Percentiles rank a stretch among this genome's conserved stretches.
Conservation (phyloP, 2,113 vertebrate species). For the Oreochromis spilurus region DNA sequence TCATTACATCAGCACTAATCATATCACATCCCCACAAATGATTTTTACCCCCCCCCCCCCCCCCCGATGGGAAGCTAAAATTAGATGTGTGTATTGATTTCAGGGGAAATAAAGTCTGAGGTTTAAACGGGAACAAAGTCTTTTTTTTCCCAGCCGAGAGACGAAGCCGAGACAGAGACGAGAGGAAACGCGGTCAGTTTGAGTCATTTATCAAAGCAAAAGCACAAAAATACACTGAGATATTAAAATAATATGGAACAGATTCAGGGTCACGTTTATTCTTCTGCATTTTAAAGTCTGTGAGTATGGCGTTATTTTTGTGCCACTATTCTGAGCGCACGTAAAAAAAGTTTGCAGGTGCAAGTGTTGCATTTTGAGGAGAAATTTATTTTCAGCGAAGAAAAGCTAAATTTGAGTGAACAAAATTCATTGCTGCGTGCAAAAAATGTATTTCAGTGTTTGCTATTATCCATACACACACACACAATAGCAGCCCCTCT, state of each 20-base stretch:
- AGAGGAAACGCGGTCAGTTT: not conserved
- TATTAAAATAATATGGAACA: not conserved
- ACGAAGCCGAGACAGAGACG: not conserved
- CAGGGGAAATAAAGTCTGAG: not conserved
- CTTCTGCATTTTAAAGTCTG: too few relatives aligned
- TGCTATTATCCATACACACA: too few relatives aligned
- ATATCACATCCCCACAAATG: not conserved
- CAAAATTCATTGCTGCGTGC: too few relatives aligned
- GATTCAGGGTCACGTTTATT: too few relatives aligned
- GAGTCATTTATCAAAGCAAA: not conserved
- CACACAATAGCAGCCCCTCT: too few relatives aligned
- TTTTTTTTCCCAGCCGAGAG: not conserved
- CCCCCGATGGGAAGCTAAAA: not conserved
- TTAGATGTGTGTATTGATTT: not conserved
- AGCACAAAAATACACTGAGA: not conserved
- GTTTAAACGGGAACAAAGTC: not conserved
- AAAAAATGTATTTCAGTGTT: too few relatives aligned
- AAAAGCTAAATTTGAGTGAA: too few relatives aligned
- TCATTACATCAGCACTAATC: not conserved
- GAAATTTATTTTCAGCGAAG: too few relatives aligned
- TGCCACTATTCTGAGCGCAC: too few relatives aligned
- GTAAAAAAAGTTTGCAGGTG: too few relatives aligned
- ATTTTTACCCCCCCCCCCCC: not conserved
- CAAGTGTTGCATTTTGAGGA: too few relatives aligned
- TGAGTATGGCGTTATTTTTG: too few relatives aligned